Base-by-base conservation (phyloP, 2,797 vertebrate genomes). In the Sebastiscus albofasciatus region DNA sequence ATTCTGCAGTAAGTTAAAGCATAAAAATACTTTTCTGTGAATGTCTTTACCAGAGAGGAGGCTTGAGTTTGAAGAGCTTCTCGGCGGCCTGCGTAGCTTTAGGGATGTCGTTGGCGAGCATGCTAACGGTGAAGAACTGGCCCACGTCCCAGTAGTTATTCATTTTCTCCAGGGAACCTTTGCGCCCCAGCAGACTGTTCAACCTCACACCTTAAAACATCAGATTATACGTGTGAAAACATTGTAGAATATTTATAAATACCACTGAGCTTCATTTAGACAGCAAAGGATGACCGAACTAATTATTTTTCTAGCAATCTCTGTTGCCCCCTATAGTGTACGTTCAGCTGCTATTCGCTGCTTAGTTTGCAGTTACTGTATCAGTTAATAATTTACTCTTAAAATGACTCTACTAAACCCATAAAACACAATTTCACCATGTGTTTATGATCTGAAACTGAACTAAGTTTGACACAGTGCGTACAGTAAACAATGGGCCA, bases 111-210 rank as follows among this genome's bases (percentile, higher is more conserved):
- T 81, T 97, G 68, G 97, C 97, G 72, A 99, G 90, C 97, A 99
- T 98, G 96, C 96, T 97, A 71, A 99, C 96, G 0, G 92, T 97
- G 92, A 99, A 97, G 93, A 99, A 98, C 90, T 99, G 97, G 65
- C 98, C 97, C 58, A 99, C 96, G 10, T 99, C 98, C 97, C 98
- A 99, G 94, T 99, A 99, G 92, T 95, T 98, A 87, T 96, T 98
- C 97, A 99, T 98, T 93, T 98, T 98, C 90, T 99, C 98, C 92
- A 99, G 92, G 81, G 97, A 98, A 66, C 98, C 98, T 95, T 99
- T 99, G 73, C 97, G 97, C 55, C 97, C 98, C 90, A 99, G 90
- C 73, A 99, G 95, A 90, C 96, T 98, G 94, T 98, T 99, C 82
- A 99, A 82, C 31, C 96, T 93, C 71, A 99, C 96, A 91, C 98